Evolutionary conservation across 2,888 invertebrate genomes (phyloP).

Genomic region (Dorcus parallelipipedus): DNA sequence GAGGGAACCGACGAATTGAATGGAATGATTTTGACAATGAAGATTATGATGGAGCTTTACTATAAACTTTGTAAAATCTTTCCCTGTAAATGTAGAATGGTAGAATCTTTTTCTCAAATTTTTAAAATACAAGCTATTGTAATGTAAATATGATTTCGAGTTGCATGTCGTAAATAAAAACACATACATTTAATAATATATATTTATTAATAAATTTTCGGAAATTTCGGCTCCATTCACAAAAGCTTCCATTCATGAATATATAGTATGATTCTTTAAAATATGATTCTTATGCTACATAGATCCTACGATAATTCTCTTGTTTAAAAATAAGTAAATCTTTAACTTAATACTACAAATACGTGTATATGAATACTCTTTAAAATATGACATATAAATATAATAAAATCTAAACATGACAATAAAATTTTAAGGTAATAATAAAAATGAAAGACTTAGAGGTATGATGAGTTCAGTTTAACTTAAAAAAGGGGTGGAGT

Average conservation of each 20-base stretch:
- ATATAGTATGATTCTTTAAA: background rate
- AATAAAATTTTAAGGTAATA: constrained; percentile 16
- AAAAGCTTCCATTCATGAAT: background rate
- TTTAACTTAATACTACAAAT: constrained; percentile 1
- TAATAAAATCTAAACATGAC: constrained; percentile 12
- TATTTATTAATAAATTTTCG: constrained; percentile 2
- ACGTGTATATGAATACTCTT: constrained; percentile 14
- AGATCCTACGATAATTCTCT: background rate
- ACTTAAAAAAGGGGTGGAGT: background rate
- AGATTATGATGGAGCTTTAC: no score
- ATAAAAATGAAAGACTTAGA: constrained; percentile 18
- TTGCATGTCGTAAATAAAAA: no score
- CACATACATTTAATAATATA: background rate
- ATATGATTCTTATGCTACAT: background rate
- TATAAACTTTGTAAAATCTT: no score
- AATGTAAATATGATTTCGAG: no score
- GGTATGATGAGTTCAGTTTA: constrained; percentile 17
- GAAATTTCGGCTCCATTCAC: background rate
- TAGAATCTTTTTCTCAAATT: no score
- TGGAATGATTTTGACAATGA: no score
- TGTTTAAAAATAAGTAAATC: background rate
- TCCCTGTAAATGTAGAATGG: no score
- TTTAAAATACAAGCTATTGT: no score
- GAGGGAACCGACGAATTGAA: no score
- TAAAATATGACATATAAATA: constrained; percentile 9